These are phyloP conservation scores for Crocidura indochinensis DNA, from an alignment of 2,797 vertebrate species.

Conservation along the genomic window DNA sequence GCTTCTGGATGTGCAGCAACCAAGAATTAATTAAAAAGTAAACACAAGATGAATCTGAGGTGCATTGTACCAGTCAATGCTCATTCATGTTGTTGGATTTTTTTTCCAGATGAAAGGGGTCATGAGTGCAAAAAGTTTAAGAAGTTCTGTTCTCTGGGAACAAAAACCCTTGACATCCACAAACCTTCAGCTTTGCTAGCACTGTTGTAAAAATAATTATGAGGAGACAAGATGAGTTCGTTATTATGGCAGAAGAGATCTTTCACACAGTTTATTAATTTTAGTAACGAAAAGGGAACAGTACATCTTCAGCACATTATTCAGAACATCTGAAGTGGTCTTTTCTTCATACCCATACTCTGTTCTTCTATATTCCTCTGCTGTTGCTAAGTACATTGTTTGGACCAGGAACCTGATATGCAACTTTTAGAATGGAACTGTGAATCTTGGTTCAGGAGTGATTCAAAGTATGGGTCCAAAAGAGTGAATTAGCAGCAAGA, in stretches of 20 bases:
- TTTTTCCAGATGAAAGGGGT: too few relatives aligned
- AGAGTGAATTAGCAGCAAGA: background rate
- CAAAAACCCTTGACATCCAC: background rate
- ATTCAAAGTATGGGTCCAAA: background rate
- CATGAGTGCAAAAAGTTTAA: too few relatives aligned
- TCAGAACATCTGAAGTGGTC: background rate
- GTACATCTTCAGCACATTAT: background rate
- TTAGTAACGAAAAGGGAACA: conserved; percentile 8
- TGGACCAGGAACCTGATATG: background rate
- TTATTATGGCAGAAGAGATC: background rate
- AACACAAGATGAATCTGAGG: too few relatives aligned
- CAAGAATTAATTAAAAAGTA: too few relatives aligned
- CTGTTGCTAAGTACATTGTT: background rate
- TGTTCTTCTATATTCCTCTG: background rate
- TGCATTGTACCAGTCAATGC: too few relatives aligned
- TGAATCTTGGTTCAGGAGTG: background rate
- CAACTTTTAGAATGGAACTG: background rate
- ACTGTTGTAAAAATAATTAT: background rate
- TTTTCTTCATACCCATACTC: background rate
- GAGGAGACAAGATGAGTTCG: conserved; percentile 8
- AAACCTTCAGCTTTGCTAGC: background rate
- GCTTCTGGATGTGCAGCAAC: too few relatives aligned
- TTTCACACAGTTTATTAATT: conserved; percentile 3
- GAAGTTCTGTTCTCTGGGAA: too few relatives aligned
- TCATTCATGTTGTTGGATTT: too few relatives aligned